Base-by-base conservation (phyloP, 2,888 invertebrate species). In the Synergus laeviventris region DNA sequence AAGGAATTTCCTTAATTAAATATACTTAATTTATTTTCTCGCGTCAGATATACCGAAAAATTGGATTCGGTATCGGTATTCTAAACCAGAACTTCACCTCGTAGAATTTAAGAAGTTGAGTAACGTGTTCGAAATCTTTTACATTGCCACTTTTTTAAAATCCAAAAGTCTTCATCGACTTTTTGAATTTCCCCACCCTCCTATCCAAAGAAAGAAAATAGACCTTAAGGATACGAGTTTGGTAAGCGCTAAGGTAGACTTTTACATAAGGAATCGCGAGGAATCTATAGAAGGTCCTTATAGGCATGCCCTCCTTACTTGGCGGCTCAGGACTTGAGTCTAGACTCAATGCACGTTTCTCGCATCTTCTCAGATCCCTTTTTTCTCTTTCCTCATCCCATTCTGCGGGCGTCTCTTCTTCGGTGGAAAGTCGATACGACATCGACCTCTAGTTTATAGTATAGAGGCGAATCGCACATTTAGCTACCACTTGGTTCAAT, bases 41-140 rank as follows among this genome's bases (percentile, higher is more conserved):
- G 5, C 0, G 0, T 14, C 11, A 21, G 11, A 21, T 2, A 56
- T 56, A 18, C 56, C 18, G 9, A 4, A 56, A 56, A 56, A 21
- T 21, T 21, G 21, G 11, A 16, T 4, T 11, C 11, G 11, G 38
- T 39, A 59, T 39, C 60, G 38, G 14, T n/a, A n/a, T 12, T 24
- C 77, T 82, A 80, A 85, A 82, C 74, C 81, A 84, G 83, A 84
- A 84, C 85, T 86, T 83, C 84, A 74, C 79, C 76, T 74, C 79
- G 74, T 75, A 64, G 76, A 86, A 88, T 87, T 84, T 82, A 77
- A 79, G 77, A 81, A 87, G 87, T 86, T 83, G 84, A 86, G 86
- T 87, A 85, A 85, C 87, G 85, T 86, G 87, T 88, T 85, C 81
- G 79, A 83, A 84, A 82, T 81, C 82, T 81, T 82, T 82, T 83